These are phyloP conservation scores for Protobothrops mucrosquamatus DNA, from an alignment of 2,113 vertebrate species.

Conservation along the genomic window DNA sequence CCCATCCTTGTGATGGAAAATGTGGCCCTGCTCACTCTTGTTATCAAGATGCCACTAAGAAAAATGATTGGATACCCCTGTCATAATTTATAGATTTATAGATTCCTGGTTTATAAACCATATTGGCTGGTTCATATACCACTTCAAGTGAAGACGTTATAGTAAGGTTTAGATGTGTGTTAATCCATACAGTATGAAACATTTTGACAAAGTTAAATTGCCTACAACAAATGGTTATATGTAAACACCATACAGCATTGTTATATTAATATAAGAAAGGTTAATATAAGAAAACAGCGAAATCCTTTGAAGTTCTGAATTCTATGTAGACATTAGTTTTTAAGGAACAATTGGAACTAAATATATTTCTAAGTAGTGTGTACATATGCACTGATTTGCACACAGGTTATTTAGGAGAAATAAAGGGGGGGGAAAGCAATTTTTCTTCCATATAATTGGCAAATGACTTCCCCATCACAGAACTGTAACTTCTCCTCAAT, in stretches of 20 bases:
- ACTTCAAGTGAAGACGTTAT: too few species aligned
- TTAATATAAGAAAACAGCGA: not conserved
- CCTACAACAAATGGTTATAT: too few species aligned
- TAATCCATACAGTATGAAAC: not conserved
- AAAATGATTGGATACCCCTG: too few species aligned
- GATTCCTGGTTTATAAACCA: too few species aligned
- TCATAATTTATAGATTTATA: too few species aligned
- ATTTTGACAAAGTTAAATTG: not conserved
- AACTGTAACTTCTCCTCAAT: not conserved
- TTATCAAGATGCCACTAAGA: too few species aligned
- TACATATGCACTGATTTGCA: not conserved
- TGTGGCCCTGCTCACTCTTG: too few species aligned
- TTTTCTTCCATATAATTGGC: conserved; percentile 14
- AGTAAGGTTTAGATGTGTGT: too few species aligned
- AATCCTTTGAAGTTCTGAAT: not conserved
- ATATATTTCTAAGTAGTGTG: not conserved
- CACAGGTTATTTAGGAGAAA: not conserved
- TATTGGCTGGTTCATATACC: too few species aligned
- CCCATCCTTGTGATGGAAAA: too few species aligned
- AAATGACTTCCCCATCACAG: not conserved
- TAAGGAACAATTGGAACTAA: not conserved
- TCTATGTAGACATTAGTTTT: not conserved
- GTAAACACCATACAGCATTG: not conserved
- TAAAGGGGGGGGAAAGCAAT: not conserved
- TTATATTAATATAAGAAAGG: not conserved